Evolutionary conservation across 2,888 invertebrate genomes (phyloP).

Genomic region (Mycalesis mineus): DNA sequence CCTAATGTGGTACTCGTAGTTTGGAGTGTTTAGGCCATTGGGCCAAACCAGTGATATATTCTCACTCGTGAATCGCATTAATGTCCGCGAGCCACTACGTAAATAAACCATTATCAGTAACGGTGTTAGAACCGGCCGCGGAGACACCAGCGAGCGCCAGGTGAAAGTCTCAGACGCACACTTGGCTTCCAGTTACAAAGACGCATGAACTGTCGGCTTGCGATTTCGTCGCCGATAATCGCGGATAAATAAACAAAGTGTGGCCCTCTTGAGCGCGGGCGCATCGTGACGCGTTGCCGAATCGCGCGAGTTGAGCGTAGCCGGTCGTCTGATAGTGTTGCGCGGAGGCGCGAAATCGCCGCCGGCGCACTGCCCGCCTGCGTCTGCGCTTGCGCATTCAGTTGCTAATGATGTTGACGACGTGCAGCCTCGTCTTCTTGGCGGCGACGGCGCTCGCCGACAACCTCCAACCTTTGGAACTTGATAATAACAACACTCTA

Average conservation of each 20-base stretch:
- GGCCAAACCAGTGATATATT: constrained; percentile 2
- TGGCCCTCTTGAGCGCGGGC: constrained; percentile 46
- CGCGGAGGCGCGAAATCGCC: constrained; percentile 47
- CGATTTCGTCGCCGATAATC: constrained; percentile 45
- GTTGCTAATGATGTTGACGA: constrained; percentile 59
- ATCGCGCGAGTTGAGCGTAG: constrained; percentile 45
- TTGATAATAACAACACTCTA: constrained; percentile 45
- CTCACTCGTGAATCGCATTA: constrained; percentile 9
- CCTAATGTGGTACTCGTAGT: constrained; percentile 10
- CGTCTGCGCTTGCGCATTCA: constrained; percentile 45
- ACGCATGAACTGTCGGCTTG: constrained; percentile 45
- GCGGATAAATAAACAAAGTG: constrained; percentile 66
- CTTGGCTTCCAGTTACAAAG: constrained; percentile 53
- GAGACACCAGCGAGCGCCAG: constrained; percentile 52
- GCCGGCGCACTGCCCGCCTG: constrained; percentile 32
- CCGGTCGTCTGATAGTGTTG: constrained; percentile 59
- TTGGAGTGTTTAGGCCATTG: constrained; percentile 5
- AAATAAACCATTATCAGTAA: constrained; percentile 63
- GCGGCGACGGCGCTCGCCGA: constrained; percentile 42
- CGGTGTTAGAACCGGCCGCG: constrained; percentile 65
- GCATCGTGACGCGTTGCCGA: constrained; percentile 50
- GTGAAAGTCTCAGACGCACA: constrained; percentile 74
- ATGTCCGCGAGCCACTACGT: constrained; percentile 42
- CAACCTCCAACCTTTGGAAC: constrained; percentile 21
- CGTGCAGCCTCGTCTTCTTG: constrained; percentile 54